Percentiles rank a stretch among this genome's conserved stretches.
phyloP scores from a whole-genome alignment of 2,113 vertebrate genomes.

The Oenanthe oenanthe region DNA sequence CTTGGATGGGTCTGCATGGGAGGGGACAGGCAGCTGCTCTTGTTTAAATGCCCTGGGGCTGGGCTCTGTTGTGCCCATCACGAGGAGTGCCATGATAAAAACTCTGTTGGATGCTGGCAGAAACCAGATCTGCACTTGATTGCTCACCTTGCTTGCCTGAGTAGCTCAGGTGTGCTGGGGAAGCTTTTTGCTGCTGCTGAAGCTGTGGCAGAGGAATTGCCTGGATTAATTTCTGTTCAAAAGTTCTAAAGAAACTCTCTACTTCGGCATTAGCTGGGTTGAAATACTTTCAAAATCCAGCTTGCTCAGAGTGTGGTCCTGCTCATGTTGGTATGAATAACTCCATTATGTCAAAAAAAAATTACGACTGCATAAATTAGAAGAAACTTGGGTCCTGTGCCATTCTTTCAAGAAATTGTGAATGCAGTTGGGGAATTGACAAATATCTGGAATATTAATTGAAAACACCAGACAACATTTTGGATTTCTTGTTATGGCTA shows the following conservation, averaged over 20 bases:
- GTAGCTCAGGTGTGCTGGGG: not conserved
- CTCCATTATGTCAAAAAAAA: not conserved
- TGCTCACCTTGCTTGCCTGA: not conserved
- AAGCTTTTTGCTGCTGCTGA: not conserved
- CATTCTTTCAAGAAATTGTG: not conserved
- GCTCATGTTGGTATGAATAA: not conserved
- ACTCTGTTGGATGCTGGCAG: not conserved
- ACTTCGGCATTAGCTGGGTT: not conserved
- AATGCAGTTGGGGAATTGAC: not conserved
- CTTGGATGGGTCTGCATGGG: not conserved
- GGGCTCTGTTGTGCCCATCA: not conserved
- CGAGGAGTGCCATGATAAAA: not conserved
- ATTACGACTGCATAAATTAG: not conserved
- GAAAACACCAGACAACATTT: not conserved
- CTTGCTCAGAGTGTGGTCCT: not conserved
- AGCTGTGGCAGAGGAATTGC: not conserved
- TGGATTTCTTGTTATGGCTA: not conserved
- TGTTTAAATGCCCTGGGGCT: not conserved
- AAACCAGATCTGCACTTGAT: not conserved
- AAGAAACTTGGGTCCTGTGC: not conserved
- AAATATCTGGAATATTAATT: not conserved
- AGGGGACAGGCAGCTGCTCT: fast-evolving
- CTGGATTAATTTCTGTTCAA: not conserved
- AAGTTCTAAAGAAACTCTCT: not conserved
- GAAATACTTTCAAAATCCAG: not conserved